Evolutionary conservation across 2,888 invertebrate genomes (phyloP), one percentile per base, ranked within the genome.

Genomic region (Rhagophthalmus giganteus): DNA sequence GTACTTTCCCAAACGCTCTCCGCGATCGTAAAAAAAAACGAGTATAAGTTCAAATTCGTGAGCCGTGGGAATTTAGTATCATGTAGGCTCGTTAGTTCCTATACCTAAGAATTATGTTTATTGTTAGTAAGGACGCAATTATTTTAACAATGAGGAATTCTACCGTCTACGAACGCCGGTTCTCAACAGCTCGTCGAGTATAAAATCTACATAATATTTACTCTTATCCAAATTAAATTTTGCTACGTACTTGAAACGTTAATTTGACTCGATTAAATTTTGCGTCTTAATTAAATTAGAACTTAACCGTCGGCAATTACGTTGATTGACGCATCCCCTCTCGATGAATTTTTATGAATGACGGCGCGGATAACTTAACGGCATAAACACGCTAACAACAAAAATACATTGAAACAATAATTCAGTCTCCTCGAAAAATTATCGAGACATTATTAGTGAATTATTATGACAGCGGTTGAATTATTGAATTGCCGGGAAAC

Each of bases 361-460:
- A 20, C 20, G 7, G 4, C 20, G n/a, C n/a, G n/a, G n/a, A 20
- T 5, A 20, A 20, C 7, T 20, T 20, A 20, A 20, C 7, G 20
- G 7, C n/a, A 20, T 7, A 20, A 20, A 20, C 20, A 20, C 20
- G 7, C 20, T 20, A 20, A 20, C 20, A 45, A 38, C 12, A 39
- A 51, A 34, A 12, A 49, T 40, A 41, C 20, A 25, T 33, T 25
- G n/a, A 4, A 25, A 20, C 35, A 2, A 48, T 48, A 48, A 40
- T 14, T 48, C 41, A 40, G 34, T 16, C 37, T 15, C 27, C 26
- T 14, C 41, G 44, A 48, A 54, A 54, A 59, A 57, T 53, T 55
- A 47, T 50, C 49, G 41, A 44, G 51, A 53, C 55, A 57, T 58
- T 59, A 59, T 59, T 55, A 50, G 50, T 57, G 59, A 57, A 51